Conservation (phyloP, 2,113 vertebrate species). For the Aldabrachelys gigantea region DNA sequence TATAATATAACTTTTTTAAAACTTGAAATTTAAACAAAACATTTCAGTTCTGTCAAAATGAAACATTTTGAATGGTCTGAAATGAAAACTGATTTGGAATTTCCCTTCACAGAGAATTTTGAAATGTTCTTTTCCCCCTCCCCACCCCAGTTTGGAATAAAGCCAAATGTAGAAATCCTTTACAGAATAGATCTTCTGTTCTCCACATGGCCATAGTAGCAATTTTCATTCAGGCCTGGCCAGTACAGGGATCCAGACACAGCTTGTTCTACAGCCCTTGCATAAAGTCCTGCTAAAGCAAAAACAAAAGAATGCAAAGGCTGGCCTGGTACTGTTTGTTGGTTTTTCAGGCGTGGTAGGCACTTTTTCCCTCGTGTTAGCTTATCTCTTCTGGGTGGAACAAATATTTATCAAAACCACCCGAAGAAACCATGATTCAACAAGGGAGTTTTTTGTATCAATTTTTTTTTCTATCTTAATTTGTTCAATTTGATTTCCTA, state of each 20-base stretch:
- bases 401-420: conserved; percentile 10
- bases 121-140: no score
- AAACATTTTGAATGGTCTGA: no score
- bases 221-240: not conserved
- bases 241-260: not conserved
- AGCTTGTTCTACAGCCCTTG: not conserved
- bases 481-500: not conserved
- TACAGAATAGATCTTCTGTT: no score
- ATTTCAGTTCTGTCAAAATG: no score
- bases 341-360: conserved; percentile 24
- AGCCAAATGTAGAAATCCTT: no score
- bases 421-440: not conserved
- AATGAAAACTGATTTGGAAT: no score
- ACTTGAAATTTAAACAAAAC: no score
- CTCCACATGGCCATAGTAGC: no score
- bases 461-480: not conserved
- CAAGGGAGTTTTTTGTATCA: not conserved
- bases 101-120: no score
- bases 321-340: not conserved
- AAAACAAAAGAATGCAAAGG: not conserved
- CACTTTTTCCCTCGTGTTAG: conserved; percentile 14
- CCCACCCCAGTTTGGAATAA: no score
- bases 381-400: conserved; percentile 26
- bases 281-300: not conserved
- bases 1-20: no score